Evolutionary conservation across 2,888 invertebrate genomes (phyloP).

Genomic region (Cataglyphis livida): DNA sequence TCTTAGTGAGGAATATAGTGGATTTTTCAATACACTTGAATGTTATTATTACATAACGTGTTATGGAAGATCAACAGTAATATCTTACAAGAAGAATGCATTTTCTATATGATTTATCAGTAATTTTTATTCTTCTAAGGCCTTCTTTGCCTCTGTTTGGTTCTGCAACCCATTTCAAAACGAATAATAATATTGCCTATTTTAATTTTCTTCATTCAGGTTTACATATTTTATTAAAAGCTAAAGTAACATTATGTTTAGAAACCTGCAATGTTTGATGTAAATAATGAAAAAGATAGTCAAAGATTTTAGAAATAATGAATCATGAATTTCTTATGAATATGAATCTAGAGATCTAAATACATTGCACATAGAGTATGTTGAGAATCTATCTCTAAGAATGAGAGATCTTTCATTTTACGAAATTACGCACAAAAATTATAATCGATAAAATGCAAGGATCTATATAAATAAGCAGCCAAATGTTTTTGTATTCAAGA

Average conservation of each 20-base stretch:
- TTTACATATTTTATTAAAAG: slow-evolving; percentile 18
- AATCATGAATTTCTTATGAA: not conserved
- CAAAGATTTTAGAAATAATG: not conserved
- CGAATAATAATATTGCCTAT: slow-evolving; percentile 1
- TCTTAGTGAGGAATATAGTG: slow-evolving; percentile 17
- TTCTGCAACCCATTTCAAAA: slow-evolving; percentile 16
- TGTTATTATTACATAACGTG: slow-evolving; percentile 19
- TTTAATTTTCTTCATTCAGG: slow-evolving; percentile 1
- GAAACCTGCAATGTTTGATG: slow-evolving; percentile 16
- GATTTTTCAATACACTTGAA: slow-evolving; percentile 26
- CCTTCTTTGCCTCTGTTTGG: not conserved
- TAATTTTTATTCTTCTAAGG: slow-evolving; percentile 32
- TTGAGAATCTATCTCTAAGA: not conserved
- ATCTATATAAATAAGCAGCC: slow-evolving; percentile 10
- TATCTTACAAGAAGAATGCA: slow-evolving; percentile 25
- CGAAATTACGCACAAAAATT: not conserved
- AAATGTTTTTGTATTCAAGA: slow-evolving; percentile 9
- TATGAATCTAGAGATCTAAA: not conserved
- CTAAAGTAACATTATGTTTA: slow-evolving; percentile 4
- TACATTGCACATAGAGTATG: not conserved
- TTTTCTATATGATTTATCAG: not conserved
- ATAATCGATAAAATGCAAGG: not conserved
- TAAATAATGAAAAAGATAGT: slow-evolving; percentile 14
- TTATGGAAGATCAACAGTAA: slow-evolving; percentile 39
- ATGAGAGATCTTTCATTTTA: not conserved